Percentiles rank a stretch among this genome's conserved stretches.
Evolutionary conservation across 2,888 invertebrate species (phyloP).

Genomic region (Trisateles emortualis): DNA sequence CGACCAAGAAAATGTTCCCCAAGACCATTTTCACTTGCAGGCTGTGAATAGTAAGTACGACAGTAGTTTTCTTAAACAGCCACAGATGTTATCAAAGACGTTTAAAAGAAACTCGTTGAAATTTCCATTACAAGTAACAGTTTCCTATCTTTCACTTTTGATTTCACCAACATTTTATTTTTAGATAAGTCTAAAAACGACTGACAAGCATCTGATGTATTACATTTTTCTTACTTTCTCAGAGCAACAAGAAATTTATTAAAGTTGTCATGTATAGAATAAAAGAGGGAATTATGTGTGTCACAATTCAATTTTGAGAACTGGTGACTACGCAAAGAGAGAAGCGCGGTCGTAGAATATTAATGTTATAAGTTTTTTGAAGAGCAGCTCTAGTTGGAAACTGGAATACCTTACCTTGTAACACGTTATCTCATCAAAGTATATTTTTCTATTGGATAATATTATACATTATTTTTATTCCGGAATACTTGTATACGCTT

Average conservation of each 20-base stretch:
- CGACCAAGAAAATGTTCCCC: slow-evolving; percentile 15
- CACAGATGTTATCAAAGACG: background rate
- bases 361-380: slow-evolving; percentile 41
- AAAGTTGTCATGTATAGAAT: slow-evolving; percentile 33
- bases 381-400: slow-evolving; percentile 20
- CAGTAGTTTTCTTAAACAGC: background rate
- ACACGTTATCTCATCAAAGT: slow-evolving; percentile 21
- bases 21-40: slow-evolving; percentile 6
- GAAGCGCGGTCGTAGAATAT: slow-evolving; percentile 33
- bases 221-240: background rate
- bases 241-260: slow-evolving; percentile 20
- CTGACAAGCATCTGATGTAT: background rate
- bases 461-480: background rate
- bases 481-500: background rate
- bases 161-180: background rate
- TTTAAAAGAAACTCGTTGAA: background rate
- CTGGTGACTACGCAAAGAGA: slow-evolving; percentile 37
- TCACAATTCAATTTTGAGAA: slow-evolving; percentile 44
- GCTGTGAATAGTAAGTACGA: background rate
- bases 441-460: background rate
- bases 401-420: slow-evolving; percentile 15
- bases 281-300: slow-evolving; percentile 40
- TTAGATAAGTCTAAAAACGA: background rate
- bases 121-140: background rate
- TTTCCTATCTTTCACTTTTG: background rate